A percentile compares a stretch with the other conserved stretches of the same genome.
Conservation (phyloP, 1,140 invertebrate genomes). For the Plutomurus gul region DNA sequence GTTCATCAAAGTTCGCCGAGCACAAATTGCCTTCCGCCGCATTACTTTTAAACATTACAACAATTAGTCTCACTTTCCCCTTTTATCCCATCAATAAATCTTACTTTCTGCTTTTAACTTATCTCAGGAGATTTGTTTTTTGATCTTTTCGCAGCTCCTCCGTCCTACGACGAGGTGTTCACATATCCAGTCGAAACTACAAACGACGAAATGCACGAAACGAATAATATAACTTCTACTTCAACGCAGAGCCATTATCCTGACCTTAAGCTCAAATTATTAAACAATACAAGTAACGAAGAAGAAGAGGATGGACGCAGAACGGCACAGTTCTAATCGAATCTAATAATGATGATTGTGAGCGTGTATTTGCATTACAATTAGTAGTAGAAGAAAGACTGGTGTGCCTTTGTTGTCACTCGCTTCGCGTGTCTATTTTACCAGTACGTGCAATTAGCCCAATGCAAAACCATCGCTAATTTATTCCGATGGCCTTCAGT, state of each 20-base stretch:
- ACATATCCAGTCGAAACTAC: constrained; percentile 4
- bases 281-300: neutral
- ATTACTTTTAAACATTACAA: neutral
- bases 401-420: neutral
- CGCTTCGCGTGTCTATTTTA: neutral
- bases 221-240: neutral
- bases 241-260: constrained; percentile 16
- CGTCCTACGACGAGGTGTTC: constrained; percentile 38
- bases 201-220: neutral
- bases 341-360: neutral
- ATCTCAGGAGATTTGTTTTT: neutral
- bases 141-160: constrained; percentile 23
- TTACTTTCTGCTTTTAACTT: constrained; percentile 13
- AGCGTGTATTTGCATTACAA: neutral
- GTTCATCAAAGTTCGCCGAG: no score
- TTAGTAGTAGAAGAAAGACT: neutral
- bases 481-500: constrained; percentile 23
- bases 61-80: constrained; percentile 26
- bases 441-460: neutral
- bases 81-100: constrained; percentile 11
- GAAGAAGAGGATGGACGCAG: neutral
- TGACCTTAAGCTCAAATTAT: constrained; percentile 13
- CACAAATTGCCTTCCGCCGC: no score
- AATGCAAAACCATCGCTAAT: constrained; percentile 18
- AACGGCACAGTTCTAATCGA: neutral